Base-by-base conservation (phyloP, 2,797 vertebrate species). In the Cheirogaleus major region DNA sequence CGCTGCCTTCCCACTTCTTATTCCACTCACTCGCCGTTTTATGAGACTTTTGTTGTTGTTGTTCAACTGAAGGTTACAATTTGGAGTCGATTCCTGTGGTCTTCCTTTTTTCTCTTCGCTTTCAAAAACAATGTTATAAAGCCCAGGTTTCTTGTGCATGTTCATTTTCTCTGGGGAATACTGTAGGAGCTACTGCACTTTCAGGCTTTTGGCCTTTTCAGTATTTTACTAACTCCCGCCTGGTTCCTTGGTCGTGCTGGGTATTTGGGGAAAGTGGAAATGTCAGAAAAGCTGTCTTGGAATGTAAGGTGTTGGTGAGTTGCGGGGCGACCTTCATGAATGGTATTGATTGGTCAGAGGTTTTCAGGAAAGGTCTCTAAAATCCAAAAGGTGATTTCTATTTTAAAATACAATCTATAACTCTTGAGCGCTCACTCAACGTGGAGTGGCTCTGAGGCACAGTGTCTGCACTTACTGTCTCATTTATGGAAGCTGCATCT, bases 321-420 rank as follows among this genome's bases (percentile, higher is more conserved):
- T 93, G 35, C 7, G 32, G 95, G 35, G 18, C 94, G 83, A 95
- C 94, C 92, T 97, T 97, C 94, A 84, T 82, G 96, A 92, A 87
- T 9, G n/a, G 14, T 79, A 89, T 69, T 85, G 32, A 2, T 27
- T 79, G 59, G 15, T 88, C 93, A 95, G 63, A 72, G 18, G 92
- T 97, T 96, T 96, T 73, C 23, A 72, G 80, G 79, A 61, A 94
- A 30, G 93, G 80, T 48, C 61, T 91, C 30, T n/a, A n/a, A 93
- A 80, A 50, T 86, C 52, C 35, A 79, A 69, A 69, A 95, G 88
- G 61, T 87, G 78, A 52, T 82, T 93, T 69, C 32, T 78, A 1
- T 93, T 94, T 97, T 96, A 65, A n/a, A 95, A 61, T 78, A 73
- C 8, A 93, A 35, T 52, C 93, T 2, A 12, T 35, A 43, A 50